Evolutionary conservation across 1,140 invertebrate genomes (phyloP).

Genomic region (Belonocnema kinseyi): DNA sequence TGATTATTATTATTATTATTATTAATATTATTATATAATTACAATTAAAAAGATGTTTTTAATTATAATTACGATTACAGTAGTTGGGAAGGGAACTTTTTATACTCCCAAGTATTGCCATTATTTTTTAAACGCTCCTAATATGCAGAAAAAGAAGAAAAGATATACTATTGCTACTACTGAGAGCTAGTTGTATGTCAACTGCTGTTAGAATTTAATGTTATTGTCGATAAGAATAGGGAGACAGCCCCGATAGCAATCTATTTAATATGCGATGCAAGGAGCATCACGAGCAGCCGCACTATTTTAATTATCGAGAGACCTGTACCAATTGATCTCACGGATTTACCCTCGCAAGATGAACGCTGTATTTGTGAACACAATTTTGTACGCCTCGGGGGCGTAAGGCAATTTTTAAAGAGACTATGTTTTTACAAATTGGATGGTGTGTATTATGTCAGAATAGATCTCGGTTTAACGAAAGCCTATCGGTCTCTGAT

Average conservation of each 20-base stretch:
- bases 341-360: conserved; percentile 41
- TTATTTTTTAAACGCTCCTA: conserved; percentile 29
- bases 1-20: conserved; percentile 36
- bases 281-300: conserved; percentile 4
- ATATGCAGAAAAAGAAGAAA: conserved; percentile 22
- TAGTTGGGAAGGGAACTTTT: conserved; percentile 55
- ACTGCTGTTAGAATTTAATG: conserved; percentile 39
- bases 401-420: conserved; percentile 21
- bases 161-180: conserved; percentile 42
- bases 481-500: not conserved
- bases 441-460: conserved; percentile 1
- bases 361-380: conserved; percentile 1
- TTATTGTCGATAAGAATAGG: conserved; percentile 40
- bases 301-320: conserved; percentile 30
- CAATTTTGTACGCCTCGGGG: not conserved
- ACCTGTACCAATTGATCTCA: conserved; percentile 51
- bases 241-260: conserved; percentile 47
- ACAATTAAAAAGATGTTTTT: not conserved
- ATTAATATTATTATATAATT: conserved; percentile 52
- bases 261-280: conserved; percentile 34
- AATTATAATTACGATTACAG: conserved; percentile 34
- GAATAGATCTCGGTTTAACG: conserved; percentile 1
- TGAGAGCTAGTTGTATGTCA: conserved; percentile 40
- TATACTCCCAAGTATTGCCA: conserved; percentile 47
- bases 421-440: not conserved